Conservation (phyloP, 2,888 invertebrate genomes). For the Mimachlamys varia region DNA sequence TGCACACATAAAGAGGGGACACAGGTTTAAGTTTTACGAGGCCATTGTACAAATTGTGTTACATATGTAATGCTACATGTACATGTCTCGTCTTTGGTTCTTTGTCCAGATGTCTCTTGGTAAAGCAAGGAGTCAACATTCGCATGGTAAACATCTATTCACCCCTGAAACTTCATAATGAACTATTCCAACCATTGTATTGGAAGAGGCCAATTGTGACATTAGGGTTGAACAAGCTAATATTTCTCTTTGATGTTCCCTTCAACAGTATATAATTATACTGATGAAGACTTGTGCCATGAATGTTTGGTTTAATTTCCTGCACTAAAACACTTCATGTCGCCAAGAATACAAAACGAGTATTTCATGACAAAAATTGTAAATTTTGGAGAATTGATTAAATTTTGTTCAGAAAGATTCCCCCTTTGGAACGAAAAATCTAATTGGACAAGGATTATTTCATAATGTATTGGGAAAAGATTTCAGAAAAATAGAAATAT, state of each 20-base stretch:
- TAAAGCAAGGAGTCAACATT: neutral
- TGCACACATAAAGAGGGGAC: neutral
- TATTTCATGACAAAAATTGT: too few species aligned
- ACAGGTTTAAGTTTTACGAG: neutral
- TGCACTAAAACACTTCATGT: neutral
- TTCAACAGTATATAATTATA: neutral
- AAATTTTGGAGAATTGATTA: too few species aligned
- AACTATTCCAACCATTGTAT: too few species aligned
- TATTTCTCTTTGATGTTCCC: neutral
- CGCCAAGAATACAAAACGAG: too few species aligned
- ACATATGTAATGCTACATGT: neutral
- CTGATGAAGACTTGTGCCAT: neutral
- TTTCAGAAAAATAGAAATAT: too few species aligned
- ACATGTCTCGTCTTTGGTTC: neutral
- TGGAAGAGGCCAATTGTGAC: too few species aligned
- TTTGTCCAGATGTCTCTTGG: neutral
- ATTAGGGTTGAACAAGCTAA: too few species aligned
- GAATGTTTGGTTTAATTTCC: neutral
- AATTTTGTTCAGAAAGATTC: too few species aligned
- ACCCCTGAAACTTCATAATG: too few species aligned
- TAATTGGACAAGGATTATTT: too few species aligned
- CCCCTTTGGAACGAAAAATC: too few species aligned
- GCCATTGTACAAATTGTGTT: slow-evolving; percentile 20
- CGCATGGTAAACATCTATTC: neutral
- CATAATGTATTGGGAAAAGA: too few species aligned